Evolutionary conservation across 2,113 vertebrate species (phyloP), one percentile per base, ranked within the genome.

Genomic region (Neotoma lepida): DNA sequence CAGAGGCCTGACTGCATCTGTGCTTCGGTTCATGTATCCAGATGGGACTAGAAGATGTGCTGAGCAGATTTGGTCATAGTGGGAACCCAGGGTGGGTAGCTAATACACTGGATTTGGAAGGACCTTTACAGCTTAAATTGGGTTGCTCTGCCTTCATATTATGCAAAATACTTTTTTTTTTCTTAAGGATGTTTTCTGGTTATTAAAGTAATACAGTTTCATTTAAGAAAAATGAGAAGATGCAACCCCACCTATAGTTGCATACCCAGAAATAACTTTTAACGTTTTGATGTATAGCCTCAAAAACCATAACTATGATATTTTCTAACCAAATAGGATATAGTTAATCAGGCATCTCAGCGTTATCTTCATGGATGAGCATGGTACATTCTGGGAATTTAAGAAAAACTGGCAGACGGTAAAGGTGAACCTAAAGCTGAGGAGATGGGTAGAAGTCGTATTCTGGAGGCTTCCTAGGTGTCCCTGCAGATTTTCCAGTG

Each of bases 241-340:
- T 61, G 4, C 74, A 70, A 63, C 61, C 15, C 1, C 30, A 14
- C 4, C 22, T 28, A 2, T 49, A 51, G 20, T 51, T n/a, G 30
- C 22, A 10, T 46, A 41, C 30, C 82, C 10, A 33, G 46, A 71
- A 14, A 51, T 70, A 66, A 44, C 14, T 49, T 30, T 61, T 86
- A 86, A 86, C 24, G 9, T 70, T 84, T 95, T 64, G 51, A 15
- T 88, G 4, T 51, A 2, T 87, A 13, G n/a, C 5, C 49, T 73
- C 22, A 78, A 76, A 90, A 58, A 71, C 22, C 74, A 24, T 22
- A 78, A 81, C 28, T 10, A 1, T n/a, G 56, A 22, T 81, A 61
- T 85, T 96, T 93, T 95, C 46, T 61, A 56, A 74, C 39, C 58
- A 87, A 74, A 70, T 33, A 80, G 84, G 44, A 17, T 73, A 24